phyloP scores from a whole-genome alignment of 2,888 invertebrate species.

The Athalia rosae region DNA sequence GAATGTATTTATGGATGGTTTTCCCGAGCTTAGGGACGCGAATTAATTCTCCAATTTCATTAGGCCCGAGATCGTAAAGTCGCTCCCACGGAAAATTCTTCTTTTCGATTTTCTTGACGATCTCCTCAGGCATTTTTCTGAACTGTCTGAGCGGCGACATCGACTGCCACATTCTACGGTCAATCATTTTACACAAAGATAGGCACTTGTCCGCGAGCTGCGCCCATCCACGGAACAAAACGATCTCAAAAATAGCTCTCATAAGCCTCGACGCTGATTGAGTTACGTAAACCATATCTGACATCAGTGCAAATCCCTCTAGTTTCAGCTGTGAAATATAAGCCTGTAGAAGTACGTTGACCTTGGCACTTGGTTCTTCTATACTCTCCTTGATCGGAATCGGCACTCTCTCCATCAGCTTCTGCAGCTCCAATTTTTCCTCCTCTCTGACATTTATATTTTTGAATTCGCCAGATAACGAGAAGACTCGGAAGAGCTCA shows the following conservation, averaged over 20 bases:
- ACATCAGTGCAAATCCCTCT: conserved; percentile 98
- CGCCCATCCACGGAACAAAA: conserved; percentile 94
- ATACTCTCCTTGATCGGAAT: conserved; percentile 99
- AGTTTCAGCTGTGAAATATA: conserved; percentile 98
- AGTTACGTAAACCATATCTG: conserved; percentile 99
- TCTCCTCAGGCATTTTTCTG: conserved; percentile 97
- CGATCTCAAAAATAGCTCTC: conserved; percentile 98
- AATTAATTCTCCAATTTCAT: conserved; percentile 96
- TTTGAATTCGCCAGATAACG: conserved; percentile 96
- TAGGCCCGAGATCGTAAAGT: conserved; percentile 96
- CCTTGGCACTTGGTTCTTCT: conserved; percentile 98
- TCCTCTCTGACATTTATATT: conserved; percentile 95
- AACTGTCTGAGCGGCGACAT: conserved; percentile 99
- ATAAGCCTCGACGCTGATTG: conserved; percentile 97
- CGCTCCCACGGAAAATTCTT: conserved; percentile 96
- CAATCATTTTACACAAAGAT: conserved; percentile 98
- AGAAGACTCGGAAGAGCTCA: conserved; percentile 98
- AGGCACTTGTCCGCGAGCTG: conserved; percentile 97
- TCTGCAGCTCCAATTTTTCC: conserved; percentile 97
- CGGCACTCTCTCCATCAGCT: conserved; percentile 94
- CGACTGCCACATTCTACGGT: conserved; percentile 99
- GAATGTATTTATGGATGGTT: conserved; percentile 95
- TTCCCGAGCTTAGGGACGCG: conserved; percentile 95
- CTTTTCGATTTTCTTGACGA: conserved; percentile 98
- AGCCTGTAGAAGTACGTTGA: conserved; percentile 96